phyloP scores from a whole-genome alignment of 2,113 vertebrate genomes.

The Cheilinus undulatus region DNA sequence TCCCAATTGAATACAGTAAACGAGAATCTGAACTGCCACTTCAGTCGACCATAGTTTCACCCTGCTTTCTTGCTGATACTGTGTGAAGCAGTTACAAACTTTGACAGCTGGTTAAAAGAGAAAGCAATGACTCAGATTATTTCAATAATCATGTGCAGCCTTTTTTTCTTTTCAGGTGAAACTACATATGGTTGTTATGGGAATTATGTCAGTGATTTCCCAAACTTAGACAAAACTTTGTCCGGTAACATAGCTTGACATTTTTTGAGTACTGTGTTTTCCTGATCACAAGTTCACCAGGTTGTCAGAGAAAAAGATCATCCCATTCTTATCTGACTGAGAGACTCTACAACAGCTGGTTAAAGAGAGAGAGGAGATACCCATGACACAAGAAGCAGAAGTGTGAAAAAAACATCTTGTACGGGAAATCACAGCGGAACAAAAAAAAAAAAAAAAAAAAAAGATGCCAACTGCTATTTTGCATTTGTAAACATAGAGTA shows the following conservation, averaged over 20 bases:
- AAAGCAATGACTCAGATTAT: not conserved
- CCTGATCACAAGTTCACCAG: not conserved
- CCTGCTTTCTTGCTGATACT: not conserved
- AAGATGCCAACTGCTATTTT: conserved; percentile 7
- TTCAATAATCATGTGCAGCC: not conserved
- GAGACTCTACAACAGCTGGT: conserved; percentile 52
- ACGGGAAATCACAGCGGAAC: conserved; percentile 38
- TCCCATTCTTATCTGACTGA: conserved; percentile 34
- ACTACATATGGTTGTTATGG: not conserved
- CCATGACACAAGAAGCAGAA: conserved; percentile 49
- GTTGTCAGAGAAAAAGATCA: conserved; percentile 10
- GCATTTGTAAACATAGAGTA: not conserved
- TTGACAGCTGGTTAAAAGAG: not conserved
- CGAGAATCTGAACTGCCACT: not conserved
- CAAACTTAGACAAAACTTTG: conserved; percentile 3
- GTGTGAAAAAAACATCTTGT: conserved; percentile 22
- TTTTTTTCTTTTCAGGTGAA: conserved; percentile 1
- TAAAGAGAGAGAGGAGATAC: conserved; percentile 1
- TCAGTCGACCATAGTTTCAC: not conserved
- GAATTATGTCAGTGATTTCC: conserved; percentile 36
- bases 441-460: not conserved
- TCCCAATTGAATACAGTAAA: not conserved
- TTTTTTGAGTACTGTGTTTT: not conserved
- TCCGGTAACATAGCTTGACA: not conserved
- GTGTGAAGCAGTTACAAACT: not conserved